A percentile compares a stretch with the other conserved stretches of the same genome.
Conservation (phyloP, 2,113 vertebrate genomes). For the Phyllostomus hastatus region DNA sequence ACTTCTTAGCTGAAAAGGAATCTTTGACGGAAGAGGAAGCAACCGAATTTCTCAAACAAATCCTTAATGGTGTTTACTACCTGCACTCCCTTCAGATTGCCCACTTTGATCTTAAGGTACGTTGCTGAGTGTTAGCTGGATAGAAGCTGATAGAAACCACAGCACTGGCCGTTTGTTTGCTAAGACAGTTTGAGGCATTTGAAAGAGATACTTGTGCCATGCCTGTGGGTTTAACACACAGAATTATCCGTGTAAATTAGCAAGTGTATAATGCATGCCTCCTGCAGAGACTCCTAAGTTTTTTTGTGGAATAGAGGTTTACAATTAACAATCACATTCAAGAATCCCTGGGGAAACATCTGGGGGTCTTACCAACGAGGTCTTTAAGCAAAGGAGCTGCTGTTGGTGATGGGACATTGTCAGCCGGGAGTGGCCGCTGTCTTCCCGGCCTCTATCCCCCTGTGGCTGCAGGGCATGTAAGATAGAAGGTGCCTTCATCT, state of each 20-base stretch:
- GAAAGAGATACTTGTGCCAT: neutral
- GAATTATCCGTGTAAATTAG: neutral
- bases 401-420: neutral
- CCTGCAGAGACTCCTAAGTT: neutral
- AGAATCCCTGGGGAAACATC: neutral
- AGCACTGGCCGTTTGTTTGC: neutral
- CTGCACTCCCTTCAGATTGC: constrained; percentile 96
- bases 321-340: neutral
- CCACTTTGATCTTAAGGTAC: constrained; percentile 98
- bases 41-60: constrained; percentile 98
- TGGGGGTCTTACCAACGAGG: neutral
- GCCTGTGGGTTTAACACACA: neutral
- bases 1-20: constrained; percentile 98
- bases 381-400: neutral
- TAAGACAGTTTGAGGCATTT: neutral
- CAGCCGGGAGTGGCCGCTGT: neutral
- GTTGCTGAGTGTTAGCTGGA: neutral
- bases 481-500: neutral
- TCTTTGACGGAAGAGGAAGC: constrained; percentile 97
- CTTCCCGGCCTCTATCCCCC: neutral
- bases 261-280: neutral
- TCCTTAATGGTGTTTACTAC: constrained; percentile 97
- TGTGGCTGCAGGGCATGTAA: neutral
- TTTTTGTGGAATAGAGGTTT: neutral
- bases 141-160: neutral